These are phyloP conservation scores for Apostichopus leukothele DNA, from an alignment of 53 echinoderm and acorn worm species.

Conservation along the genomic window DNA sequence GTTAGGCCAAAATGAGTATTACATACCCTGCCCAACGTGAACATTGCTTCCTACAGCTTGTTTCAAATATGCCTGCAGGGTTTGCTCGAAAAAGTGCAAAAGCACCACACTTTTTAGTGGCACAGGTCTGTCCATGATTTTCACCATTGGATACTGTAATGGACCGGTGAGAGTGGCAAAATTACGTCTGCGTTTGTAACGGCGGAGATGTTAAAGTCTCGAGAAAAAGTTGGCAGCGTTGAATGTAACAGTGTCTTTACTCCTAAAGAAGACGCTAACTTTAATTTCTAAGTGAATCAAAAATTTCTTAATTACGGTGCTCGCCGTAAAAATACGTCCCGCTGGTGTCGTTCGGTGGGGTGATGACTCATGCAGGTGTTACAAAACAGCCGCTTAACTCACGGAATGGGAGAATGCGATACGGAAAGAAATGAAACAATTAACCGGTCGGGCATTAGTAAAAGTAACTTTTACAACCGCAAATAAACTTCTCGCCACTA, in stretches of 20 bases:
- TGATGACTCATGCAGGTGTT: conserved; percentile 47
- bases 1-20: no score
- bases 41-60: no score
- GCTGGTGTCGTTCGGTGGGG: conserved; percentile 15
- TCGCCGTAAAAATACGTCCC: conserved; percentile 29
- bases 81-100: not conserved
- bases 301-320: conserved; percentile 40
- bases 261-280: not conserved
- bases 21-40: no score
- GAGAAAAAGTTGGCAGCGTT: not conserved
- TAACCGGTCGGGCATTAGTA: conserved; percentile 16
- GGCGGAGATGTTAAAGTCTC: not conserved
- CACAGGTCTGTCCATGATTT: not conserved
- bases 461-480: conserved; percentile 46
- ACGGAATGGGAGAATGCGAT: conserved; percentile 21
- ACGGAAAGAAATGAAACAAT: conserved; percentile 30
- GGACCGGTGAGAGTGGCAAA: not conserved
- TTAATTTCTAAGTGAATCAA: conserved; percentile 14
- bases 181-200: not conserved
- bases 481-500: conserved; percentile 18
- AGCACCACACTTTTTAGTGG: not conserved
- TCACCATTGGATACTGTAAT: not conserved
- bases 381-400: conserved; percentile 26
- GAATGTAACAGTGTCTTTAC: not conserved
- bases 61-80: no score